Conservation (phyloP, 2,888 invertebrate species). For the Hydraecia micacea region DNA sequence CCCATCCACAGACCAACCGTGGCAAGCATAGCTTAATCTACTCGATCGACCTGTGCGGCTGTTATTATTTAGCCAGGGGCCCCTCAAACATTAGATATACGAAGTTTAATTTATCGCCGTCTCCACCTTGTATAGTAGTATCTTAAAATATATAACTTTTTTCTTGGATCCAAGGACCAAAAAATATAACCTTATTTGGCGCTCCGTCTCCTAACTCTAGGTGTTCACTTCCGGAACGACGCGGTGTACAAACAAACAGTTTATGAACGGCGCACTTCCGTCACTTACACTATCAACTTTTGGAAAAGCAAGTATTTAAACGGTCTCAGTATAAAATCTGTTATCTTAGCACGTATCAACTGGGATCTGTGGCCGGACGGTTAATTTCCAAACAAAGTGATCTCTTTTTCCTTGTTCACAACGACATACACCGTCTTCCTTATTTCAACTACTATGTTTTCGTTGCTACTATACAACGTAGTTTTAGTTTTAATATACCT, state of each 20-base stretch:
- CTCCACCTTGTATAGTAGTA: too few species aligned
- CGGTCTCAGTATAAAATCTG: conserved; percentile 11
- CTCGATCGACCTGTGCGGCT: too few species aligned
- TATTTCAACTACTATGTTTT: conserved; percentile 31
- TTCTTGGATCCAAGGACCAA: neutral
- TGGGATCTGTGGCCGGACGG: conserved; percentile 17
- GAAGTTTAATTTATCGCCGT: too few species aligned
- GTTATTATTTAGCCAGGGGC: too few species aligned
- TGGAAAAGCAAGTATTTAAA: conserved; percentile 25
- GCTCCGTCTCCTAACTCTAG: neutral
- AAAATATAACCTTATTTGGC: neutral
- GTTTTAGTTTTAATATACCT: neutral
- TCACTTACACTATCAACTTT: neutral
- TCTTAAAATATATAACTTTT: neutral
- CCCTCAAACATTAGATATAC: too few species aligned
- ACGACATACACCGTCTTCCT: conserved; percentile 21
- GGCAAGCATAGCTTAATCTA: too few species aligned
- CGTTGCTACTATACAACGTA: neutral
- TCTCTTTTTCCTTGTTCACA: conserved; percentile 29
- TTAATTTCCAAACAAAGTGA: conserved; percentile 36
- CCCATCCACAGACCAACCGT: too few species aligned
- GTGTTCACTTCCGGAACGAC: conserved; percentile 15
- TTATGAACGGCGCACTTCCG: neutral
- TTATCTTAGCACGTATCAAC: conserved; percentile 28
- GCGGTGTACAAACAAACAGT: conserved; percentile 6